Evolutionary conservation across 2,113 vertebrate species (phyloP).

Genomic region (Triplophysa siluroides): DNA sequence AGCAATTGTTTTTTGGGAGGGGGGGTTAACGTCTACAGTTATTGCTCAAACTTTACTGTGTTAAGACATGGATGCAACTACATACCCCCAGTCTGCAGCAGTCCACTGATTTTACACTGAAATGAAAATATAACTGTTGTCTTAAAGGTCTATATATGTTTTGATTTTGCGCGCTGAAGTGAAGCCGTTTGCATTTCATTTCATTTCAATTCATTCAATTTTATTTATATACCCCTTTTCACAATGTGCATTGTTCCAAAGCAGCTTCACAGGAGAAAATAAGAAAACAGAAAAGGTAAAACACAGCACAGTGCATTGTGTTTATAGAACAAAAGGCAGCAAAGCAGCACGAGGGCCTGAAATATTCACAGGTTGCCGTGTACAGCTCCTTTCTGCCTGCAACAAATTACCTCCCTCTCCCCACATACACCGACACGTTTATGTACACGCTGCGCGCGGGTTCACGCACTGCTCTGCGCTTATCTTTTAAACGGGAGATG

Average conservation of each 20-base stretch:
- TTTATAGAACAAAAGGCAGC: constrained; percentile 19
- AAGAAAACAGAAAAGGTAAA: too few relatives aligned
- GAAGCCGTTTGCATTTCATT: constrained; percentile 48
- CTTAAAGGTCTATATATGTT: constrained; percentile 36
- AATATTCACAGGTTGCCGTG: constrained; percentile 21
- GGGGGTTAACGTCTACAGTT: too few relatives aligned
- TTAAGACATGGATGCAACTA: background rate
- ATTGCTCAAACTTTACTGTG: too few relatives aligned
- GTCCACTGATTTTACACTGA: constrained; percentile 6
- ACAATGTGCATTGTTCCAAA: too few relatives aligned
- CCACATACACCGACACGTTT: background rate
- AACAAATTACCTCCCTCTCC: constrained; percentile 34
- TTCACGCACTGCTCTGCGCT: background rate
- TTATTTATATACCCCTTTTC: too few relatives aligned
- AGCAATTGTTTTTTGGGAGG: too few relatives aligned
- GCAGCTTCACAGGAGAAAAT: too few relatives aligned
- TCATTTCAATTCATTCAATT: too few relatives aligned
- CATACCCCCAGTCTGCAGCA: background rate
- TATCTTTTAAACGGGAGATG: constrained; percentile 8
- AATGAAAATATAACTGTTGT: constrained; percentile 24
- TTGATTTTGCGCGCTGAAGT: constrained; percentile 29
- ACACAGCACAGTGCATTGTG: too few relatives aligned
- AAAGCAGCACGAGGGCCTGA: constrained; percentile 19
- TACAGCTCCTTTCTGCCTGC: background rate
- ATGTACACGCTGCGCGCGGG: background rate